Conservation (phyloP, 1,140 invertebrate genomes). For the Drosophila ironensis region DNA sequence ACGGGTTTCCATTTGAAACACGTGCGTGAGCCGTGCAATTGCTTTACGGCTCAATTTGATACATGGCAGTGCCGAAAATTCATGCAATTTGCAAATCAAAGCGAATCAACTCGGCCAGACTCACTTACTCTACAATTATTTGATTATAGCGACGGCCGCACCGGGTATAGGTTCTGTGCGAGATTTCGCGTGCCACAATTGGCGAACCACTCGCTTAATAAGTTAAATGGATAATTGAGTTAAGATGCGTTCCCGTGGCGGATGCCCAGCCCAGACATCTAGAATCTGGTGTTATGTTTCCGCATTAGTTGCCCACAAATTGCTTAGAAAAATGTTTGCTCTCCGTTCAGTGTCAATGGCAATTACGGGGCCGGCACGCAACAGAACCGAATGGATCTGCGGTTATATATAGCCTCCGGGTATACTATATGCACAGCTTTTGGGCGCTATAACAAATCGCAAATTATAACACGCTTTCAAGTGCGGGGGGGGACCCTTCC, state of each 20-base stretch:
- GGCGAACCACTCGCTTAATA: constrained; percentile 70
- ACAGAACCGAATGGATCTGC: constrained; percentile 35
- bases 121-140: constrained; percentile 50
- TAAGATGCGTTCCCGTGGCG: constrained; percentile 57
- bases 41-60: constrained; percentile 33
- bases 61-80: constrained; percentile 36
- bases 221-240: constrained; percentile 77
- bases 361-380: constrained; percentile 54
- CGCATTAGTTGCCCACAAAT: constrained; percentile 55
- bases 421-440: constrained; percentile 18
- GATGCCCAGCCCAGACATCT: constrained; percentile 1
- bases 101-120: constrained; percentile 28
- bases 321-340: constrained; percentile 53
- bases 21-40: constrained; percentile 40
- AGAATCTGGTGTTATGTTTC: constrained; percentile 44
- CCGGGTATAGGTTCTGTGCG: constrained; percentile 6
- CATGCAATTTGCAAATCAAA: constrained; percentile 56
- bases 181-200: constrained; percentile 70
- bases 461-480: constrained; percentile 57
- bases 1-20: constrained; percentile 9
- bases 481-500: constrained; percentile 8
- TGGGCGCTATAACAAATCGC: constrained; percentile 53
- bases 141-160: constrained; percentile 36
- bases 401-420: too few species aligned
- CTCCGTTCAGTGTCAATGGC: constrained; percentile 60